phyloP scores from a whole-genome alignment of 1,140 invertebrate species.

The Fopius arisanus region DNA sequence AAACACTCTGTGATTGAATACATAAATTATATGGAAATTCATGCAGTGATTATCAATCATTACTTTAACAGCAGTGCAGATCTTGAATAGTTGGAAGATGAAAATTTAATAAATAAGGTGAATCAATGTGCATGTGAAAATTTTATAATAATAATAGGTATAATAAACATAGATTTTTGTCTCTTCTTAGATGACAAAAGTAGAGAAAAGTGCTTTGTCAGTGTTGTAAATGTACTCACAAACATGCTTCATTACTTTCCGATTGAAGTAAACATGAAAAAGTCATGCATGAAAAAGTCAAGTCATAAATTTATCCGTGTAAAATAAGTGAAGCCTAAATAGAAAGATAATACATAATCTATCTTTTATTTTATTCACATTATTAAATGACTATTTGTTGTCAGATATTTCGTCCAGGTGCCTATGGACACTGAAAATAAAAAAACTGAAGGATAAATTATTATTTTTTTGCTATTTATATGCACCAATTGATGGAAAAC shows the following conservation, averaged over 20 bases:
- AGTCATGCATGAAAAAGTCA: neutral
- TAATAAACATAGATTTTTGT: neutral
- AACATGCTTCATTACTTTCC: neutral
- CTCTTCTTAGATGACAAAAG: neutral
- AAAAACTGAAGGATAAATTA: neutral
- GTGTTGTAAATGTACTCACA: neutral
- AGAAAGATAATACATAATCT: neutral
- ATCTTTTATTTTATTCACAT: neutral
- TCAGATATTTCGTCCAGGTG: neutral
- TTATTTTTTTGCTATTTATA: too few species aligned
- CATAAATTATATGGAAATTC: too few species aligned
- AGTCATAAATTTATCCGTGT: neutral
- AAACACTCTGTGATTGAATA: neutral
- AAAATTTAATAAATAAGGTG: too few species aligned
- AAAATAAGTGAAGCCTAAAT: neutral
- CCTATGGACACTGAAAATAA: neutral
- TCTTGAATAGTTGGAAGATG: too few species aligned
- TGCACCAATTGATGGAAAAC: neutral
- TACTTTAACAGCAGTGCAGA: too few species aligned
- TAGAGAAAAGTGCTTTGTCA: neutral
- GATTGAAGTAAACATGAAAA: neutral
- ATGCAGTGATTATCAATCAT: too few species aligned
- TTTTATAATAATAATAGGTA: neutral
- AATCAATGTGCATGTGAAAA: neutral
- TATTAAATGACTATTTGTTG: neutral